A percentile compares a stretch with the other conserved stretches of the same genome.
These are phyloP conservation scores for Alfaro cultratus DNA, from an alignment of 2,797 vertebrate genomes.

Conservation along the genomic window DNA sequence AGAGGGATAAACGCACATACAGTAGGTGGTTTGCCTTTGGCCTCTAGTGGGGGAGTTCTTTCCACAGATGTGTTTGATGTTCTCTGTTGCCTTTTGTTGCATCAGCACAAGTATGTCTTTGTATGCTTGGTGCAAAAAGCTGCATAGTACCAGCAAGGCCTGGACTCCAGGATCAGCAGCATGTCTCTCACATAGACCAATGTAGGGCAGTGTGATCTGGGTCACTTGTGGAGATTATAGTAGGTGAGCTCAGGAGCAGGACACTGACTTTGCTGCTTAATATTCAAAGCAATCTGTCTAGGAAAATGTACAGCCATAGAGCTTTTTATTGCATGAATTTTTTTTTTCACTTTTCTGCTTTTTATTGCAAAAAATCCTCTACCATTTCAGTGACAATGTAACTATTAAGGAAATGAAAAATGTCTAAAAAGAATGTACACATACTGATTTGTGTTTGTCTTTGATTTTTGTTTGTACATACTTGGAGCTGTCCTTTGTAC, in stretches of 20 bases:
- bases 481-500: neutral
- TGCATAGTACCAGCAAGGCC: conserved; percentile 42
- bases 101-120: conserved; percentile 75
- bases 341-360: too few species aligned
- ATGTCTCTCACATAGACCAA: conserved; percentile 30
- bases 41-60: conserved; percentile 63
- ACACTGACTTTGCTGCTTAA: conserved; percentile 18
- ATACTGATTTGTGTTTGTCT: neutral
- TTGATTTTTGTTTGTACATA: neutral
- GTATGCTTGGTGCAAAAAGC: conserved; percentile 52
- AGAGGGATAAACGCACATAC: conserved; percentile 24
- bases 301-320: neutral
- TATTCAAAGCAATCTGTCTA: conserved; percentile 11
- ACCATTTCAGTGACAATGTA: neutral
- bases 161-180: conserved; percentile 46
- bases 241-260: conserved; percentile 48
- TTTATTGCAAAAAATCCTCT: neutral
- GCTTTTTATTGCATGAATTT: neutral
- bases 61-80: conserved; percentile 77
- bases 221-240: conserved; percentile 56
- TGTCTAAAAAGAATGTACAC: neutral
- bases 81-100: conserved; percentile 78
- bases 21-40: conserved; percentile 54
- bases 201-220: conserved; percentile 54
- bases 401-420: neutral